Percentiles rank a stretch among this genome's conserved stretches.
phyloP scores from a whole-genome alignment of 2,113 vertebrate species.

The Scortum barcoo region DNA sequence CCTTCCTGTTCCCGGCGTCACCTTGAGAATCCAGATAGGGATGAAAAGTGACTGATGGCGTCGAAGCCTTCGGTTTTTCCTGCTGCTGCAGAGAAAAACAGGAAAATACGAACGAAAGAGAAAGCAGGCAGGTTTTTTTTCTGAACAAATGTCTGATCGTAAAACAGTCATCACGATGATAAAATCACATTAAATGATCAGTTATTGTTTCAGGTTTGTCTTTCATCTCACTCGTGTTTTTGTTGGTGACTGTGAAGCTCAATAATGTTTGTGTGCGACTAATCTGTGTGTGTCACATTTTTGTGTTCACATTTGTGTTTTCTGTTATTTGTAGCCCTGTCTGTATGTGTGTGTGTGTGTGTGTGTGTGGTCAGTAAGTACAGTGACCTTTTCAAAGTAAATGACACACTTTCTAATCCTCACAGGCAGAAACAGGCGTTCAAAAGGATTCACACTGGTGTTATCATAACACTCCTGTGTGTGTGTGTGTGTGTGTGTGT shows the following conservation, averaged over 20 bases:
- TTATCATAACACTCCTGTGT: too few relatives aligned
- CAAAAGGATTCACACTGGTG: neutral
- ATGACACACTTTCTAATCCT: slow-evolving; percentile 2
- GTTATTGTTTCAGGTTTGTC: neutral
- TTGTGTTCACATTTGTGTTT: neutral
- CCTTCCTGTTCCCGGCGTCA: neutral
- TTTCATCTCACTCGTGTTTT: neutral
- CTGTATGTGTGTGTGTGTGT: slow-evolving; percentile 5
- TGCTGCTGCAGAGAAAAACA: neutral
- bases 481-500: neutral
- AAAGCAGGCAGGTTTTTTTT: neutral
- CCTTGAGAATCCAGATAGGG: too few relatives aligned
- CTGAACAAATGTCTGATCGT: neutral
- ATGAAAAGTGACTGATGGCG: too few relatives aligned
- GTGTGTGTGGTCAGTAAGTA: neutral
- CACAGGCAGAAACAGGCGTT: neutral
- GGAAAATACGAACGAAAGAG: neutral
- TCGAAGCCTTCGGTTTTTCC: neutral
- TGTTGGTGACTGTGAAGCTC: neutral
- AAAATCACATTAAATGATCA: neutral
- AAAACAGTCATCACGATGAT: neutral
- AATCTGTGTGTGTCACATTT: neutral
- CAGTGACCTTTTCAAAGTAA: slow-evolving; percentile 30
- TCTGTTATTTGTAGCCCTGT: neutral
- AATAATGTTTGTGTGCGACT: neutral